Conservation (phyloP, 2,797 vertebrate species). For the Anas bahamensis region DNA sequence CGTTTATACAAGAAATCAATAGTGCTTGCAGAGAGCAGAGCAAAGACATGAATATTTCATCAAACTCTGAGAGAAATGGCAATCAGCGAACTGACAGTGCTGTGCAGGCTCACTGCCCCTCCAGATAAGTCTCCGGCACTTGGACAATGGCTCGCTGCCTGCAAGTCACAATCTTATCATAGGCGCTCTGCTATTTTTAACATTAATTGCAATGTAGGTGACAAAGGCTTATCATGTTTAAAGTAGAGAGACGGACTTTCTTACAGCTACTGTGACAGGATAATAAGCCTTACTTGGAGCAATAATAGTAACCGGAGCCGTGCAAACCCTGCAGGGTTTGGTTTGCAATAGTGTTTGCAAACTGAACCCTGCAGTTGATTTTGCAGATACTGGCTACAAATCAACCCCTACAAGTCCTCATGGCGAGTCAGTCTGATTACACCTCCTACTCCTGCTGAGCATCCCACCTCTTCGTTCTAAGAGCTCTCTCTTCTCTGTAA, state of each 20-base stretch:
- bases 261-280: conserved; percentile 75
- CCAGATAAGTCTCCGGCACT: conserved; percentile 71
- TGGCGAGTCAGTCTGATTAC: neutral
- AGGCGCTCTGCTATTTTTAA: conserved; percentile 79
- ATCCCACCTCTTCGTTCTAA: neutral
- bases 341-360: neutral
- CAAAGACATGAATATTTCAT: conserved; percentile 87
- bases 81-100: conserved; percentile 80
- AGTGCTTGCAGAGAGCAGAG: conserved; percentile 85
- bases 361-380: conserved; percentile 1
- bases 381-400: neutral
- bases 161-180: conserved; percentile 76
- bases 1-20: conserved; percentile 94
- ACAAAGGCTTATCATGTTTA: conserved; percentile 80
- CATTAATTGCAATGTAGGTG: conserved; percentile 79
- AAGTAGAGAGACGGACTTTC: conserved; percentile 77
- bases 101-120: conserved; percentile 71
- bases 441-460: neutral
- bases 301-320: conserved; percentile 59
- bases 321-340: neutral
- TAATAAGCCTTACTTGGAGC: conserved; percentile 70
- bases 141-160: conserved; percentile 77
- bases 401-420: neutral
- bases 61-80: conserved; percentile 77
- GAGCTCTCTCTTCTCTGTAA: neutral